phyloP scores from a whole-genome alignment of 2,888 invertebrate genomes.

The Microchrysa polita region DNA sequence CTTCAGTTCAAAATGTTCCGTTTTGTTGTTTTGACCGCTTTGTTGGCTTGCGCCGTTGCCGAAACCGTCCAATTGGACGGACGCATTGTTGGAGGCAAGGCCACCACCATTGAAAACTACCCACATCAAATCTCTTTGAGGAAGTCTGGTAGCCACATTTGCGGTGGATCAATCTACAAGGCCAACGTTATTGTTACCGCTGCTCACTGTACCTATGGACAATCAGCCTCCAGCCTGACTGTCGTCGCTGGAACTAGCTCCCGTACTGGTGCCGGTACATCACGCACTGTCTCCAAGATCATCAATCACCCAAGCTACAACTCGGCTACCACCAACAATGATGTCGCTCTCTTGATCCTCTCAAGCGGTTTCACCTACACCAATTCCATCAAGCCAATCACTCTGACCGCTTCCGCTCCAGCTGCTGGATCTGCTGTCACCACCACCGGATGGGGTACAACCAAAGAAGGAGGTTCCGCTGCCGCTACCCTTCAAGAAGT shows the following conservation, averaged over 20 bases:
- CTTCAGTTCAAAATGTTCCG: no score
- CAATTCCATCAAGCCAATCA: slow-evolving; percentile 68
- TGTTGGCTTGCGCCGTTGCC: no score
- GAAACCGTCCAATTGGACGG: no score
- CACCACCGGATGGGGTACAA: slow-evolving; percentile 59
- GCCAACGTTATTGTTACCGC: slow-evolving; percentile 55
- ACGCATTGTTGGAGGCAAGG: no score
- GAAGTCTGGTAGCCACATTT: no score
- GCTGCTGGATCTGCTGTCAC: slow-evolving; percentile 50
- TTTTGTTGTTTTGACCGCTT: no score
- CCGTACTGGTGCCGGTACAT: slow-evolving; percentile 51
- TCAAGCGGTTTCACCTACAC: slow-evolving; percentile 66
- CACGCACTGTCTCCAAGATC: slow-evolving; percentile 66
- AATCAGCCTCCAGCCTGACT: slow-evolving; percentile 49
- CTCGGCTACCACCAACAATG: slow-evolving; percentile 66
- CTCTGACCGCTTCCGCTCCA: slow-evolving; percentile 65
- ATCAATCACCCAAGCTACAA: slow-evolving; percentile 69
- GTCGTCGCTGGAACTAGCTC: no score
- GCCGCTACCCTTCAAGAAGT: slow-evolving; percentile 55
- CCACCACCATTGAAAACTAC: slow-evolving; percentile 53
- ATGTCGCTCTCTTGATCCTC: slow-evolving; percentile 70
- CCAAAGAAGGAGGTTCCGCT: slow-evolving; percentile 49
- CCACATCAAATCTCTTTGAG: slow-evolving; percentile 60
- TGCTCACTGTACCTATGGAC: slow-evolving; percentile 55
- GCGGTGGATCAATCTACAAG: no score